Base-by-base conservation (phyloP, 2,888 invertebrate species). In the Panopea generosa region DNA sequence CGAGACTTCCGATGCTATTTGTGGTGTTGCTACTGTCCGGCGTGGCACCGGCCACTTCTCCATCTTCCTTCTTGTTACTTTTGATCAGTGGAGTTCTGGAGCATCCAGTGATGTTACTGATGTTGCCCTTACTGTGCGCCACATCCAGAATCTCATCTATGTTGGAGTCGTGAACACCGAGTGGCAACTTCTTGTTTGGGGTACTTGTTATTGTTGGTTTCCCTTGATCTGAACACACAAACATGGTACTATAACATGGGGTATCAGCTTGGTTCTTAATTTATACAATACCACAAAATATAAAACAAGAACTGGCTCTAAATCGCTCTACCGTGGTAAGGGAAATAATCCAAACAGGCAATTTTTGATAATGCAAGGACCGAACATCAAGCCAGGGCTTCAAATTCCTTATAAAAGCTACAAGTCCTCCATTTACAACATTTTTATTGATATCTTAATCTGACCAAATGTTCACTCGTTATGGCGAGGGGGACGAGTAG, bases 101-200 rank as follows among this genome's bases (percentile, higher is more conserved):
- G n/a, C n/a, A n/a, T n/a, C n/a, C n/a, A n/a, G n/a, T n/a, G 50
- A 56, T 77, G 0, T 61, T 68, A 29, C 79, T 79, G 16, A 79
- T 60, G 49, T 78, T 78, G 52, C 70, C 66, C n/a, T 62, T 52
- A 40, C 78, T 78, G n/a, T 62, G 70, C 0, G 49, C 40, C 18
- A 43, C 63, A 3, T 47, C 63, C 0, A 56, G 16, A 2, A 22
- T 16, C 0, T 43, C 49, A 38, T 77, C 77, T 2, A 77, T 22
- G 22, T 77, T 73, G 0, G 77, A 50, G 26, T 77, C 77, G 20
- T 56, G 29, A 9, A 63, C 33, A 9, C 60, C 61, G 2, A 55
- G 22, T 0, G 66, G 61, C 11, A 62, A 40, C 18, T 45, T 67
- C 26, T 24, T 49, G 40, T 20, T 24, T 0, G 62, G 62, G 16